A percentile compares a stretch with the other conserved stretches of the same genome.
These are phyloP conservation scores for honey bee (Apis mellifera) DNA, from an alignment of 1,140 invertebrate genomes.

Conservation along the genomic window DNA sequence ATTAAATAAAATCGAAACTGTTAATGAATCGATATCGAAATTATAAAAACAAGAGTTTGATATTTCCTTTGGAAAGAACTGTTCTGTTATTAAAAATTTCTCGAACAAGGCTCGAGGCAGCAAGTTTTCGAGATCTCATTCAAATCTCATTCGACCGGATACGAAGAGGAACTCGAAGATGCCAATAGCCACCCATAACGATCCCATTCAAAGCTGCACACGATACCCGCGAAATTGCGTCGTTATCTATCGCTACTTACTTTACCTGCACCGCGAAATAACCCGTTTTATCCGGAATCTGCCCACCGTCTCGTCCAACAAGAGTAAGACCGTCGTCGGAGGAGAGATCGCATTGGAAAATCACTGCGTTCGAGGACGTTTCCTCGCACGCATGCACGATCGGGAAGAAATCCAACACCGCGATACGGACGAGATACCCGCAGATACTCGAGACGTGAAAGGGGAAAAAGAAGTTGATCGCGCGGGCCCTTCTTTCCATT, in stretches of 20 bases:
- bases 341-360: background rate
- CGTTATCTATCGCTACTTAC: constrained; percentile 40
- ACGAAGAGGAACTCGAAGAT: constrained; percentile 35
- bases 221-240: constrained; percentile 50
- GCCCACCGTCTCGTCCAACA: background rate
- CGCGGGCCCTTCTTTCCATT: constrained; percentile 17
- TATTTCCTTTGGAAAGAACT: too few relatives aligned
- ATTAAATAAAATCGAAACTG: too few relatives aligned
- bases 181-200: constrained; percentile 35
- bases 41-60: too few relatives aligned
- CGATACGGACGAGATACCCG: background rate
- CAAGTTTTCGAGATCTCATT: background rate
- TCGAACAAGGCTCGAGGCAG: background rate
- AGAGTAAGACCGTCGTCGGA: background rate
- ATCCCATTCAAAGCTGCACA: constrained; percentile 13
- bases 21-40: too few relatives aligned
- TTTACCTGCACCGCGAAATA: constrained; percentile 10
- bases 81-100: too few relatives aligned
- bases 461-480: constrained; percentile 9
- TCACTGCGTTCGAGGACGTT: background rate
- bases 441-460: constrained; percentile 28
- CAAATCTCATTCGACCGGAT: background rate
- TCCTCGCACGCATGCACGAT: background rate
- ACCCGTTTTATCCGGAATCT: constrained; percentile 23
- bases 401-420: constrained; percentile 33